Conservation (phyloP, 2,797 vertebrate genomes). For the Oryzias dopingdopingensis region DNA sequence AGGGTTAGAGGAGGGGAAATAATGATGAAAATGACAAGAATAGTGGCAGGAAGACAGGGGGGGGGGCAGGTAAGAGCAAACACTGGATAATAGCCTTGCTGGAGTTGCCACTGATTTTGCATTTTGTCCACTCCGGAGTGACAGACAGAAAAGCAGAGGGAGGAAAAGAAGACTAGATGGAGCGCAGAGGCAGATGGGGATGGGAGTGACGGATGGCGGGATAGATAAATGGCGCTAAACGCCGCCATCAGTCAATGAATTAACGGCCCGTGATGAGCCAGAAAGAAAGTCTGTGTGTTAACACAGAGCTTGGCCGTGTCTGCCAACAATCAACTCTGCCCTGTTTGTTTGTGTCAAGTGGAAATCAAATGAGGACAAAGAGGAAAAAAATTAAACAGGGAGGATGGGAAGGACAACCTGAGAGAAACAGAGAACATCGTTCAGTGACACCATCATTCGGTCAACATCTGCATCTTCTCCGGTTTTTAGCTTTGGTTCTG, state of each 20-base stretch:
- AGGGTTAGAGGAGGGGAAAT: slow-evolving; percentile 16
- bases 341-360: slow-evolving; percentile 49
- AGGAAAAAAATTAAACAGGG: slow-evolving; percentile 13
- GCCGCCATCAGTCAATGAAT: slow-evolving; percentile 65
- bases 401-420: not conserved
- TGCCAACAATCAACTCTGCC: slow-evolving; percentile 48
- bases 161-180: slow-evolving; percentile 13
- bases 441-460: too few species aligned
- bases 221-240: slow-evolving; percentile 50
- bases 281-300: slow-evolving; percentile 33
- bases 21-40: slow-evolving; percentile 18
- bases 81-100: slow-evolving; percentile 14
- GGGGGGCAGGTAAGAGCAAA: slow-evolving; percentile 10
- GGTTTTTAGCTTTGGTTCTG: too few species aligned
- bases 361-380: slow-evolving; percentile 28
- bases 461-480: too few species aligned
- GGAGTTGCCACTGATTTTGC: slow-evolving; percentile 2
- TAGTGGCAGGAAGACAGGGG: slow-evolving; percentile 6
- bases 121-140: slow-evolving; percentile 10
- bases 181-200: slow-evolving; percentile 51
- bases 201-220: slow-evolving; percentile 41
- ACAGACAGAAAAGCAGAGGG: slow-evolving; percentile 8
- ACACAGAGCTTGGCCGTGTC: slow-evolving; percentile 30
- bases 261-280: slow-evolving; percentile 55
- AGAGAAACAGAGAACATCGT: too few species aligned